phyloP scores from a whole-genome alignment of 2,888 invertebrate species.

The Orthonychiurus folsomi region DNA sequence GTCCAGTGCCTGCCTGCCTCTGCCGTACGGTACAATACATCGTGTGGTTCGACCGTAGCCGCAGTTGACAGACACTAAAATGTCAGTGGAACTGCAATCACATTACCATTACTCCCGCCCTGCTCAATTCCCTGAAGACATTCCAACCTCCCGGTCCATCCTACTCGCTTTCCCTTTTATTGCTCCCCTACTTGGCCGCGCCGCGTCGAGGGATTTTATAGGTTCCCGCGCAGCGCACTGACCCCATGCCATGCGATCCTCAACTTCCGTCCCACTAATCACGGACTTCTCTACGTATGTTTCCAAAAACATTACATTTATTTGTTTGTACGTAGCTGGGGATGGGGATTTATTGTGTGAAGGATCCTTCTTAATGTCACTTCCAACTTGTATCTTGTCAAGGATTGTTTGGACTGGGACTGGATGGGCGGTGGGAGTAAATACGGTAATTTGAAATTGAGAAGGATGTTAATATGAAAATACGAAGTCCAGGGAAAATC shows the following conservation, averaged over 20 bases:
- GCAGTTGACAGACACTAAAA: not conserved
- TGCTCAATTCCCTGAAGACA: not conserved
- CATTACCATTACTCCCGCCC: slow-evolving; percentile 1
- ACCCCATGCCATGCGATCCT: too few species aligned
- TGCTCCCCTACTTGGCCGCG: too few species aligned
- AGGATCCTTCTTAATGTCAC: not conserved
- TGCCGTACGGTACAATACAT: too few species aligned
- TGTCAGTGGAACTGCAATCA: not conserved
- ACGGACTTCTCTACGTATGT: not conserved
- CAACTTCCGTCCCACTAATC: slow-evolving; percentile 1
- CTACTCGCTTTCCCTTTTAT: not conserved
- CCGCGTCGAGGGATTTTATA: too few species aligned
- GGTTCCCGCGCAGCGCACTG: too few species aligned
- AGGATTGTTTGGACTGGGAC: not conserved
- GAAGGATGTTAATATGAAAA: too few species aligned
- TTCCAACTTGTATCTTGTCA: not conserved
- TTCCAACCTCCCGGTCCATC: not conserved
- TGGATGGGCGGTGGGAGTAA: too few species aligned
- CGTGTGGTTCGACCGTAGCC: too few species aligned
- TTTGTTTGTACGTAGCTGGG: not conserved
- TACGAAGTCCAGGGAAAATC: too few species aligned
- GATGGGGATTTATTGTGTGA: not conserved
- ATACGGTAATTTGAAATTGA: too few species aligned
- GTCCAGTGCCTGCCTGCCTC: too few species aligned
- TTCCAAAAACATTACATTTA: too few species aligned